Base-by-base conservation (phyloP, 2,888 invertebrate genomes). In the Xylota segnis region DNA sequence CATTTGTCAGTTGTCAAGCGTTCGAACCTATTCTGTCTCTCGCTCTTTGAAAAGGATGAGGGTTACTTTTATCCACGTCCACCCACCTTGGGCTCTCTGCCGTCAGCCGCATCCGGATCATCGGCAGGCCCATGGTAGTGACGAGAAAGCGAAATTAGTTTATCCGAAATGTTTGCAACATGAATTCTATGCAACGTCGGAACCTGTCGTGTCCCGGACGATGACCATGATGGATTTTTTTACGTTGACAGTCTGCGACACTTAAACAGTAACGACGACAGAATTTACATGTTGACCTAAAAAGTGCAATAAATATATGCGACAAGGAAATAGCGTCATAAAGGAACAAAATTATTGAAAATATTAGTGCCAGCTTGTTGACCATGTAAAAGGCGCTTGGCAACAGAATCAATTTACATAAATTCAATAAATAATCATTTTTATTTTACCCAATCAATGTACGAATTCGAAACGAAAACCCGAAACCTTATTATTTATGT, bases 1-100 rank as follows among this genome's bases (percentile, higher is more conserved):
- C 88, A 89, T 89, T 88, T 88, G 87, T 89, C 89, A 89, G 88
- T 88, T 88, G 88, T 88, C 88, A 88, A 88, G 78, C 78, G 63
- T 77, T 66, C 76, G 65, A 66, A 76, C 52, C 83, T 70, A 18
- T 66, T 61, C 14, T 40, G 43, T 43, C 65, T 45, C 61, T 52
- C 58, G 34, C 61, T 56, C 18, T 37, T 18, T 27, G 45, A 70
- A 81, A 50, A 45, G 37, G 45, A 82, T 58, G 79, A 71, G 63
- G 70, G 58, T 84, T 68, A 50, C 66, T 78, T 84, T 70, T 54
- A 75, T 84, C 37, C 63, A 84, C 65, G 58, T 56, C 47, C 27
- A 81, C 45, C 29, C 16, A 16, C 58, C 14, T 37, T 10, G 9
- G 63, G 14, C 65, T 43, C 34, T 72, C 32, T 37, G 29, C 68